Conservation (phyloP, 2,888 invertebrate species). For the Stenoptilia bipunctidactyla region DNA sequence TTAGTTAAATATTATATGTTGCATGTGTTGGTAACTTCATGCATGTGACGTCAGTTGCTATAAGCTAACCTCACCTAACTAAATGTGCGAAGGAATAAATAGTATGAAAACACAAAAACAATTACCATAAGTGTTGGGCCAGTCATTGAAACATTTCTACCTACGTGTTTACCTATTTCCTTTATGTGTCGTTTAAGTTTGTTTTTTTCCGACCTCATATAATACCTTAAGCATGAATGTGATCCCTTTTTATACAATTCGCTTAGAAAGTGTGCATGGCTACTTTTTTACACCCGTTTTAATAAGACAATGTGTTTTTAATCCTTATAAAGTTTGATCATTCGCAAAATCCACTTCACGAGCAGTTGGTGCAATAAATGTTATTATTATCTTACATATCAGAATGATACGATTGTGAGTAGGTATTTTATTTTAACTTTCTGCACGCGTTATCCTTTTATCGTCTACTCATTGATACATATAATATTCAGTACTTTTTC, state of each 20-base stretch:
- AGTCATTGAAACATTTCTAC: conserved; percentile 23
- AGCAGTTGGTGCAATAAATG: conserved; percentile 39
- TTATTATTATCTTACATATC: conserved; percentile 11
- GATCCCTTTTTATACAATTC: conserved; percentile 24
- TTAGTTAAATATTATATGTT: conserved; percentile 16
- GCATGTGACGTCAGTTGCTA: conserved; percentile 19
- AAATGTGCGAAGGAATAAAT: too few species aligned
- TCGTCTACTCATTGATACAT: conserved; percentile 58
- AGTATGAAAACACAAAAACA: conserved; percentile 23
- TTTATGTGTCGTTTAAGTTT: conserved; percentile 33
- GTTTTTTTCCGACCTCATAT: conserved; percentile 52
- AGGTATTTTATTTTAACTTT: conserved; percentile 20
- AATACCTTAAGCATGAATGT: conserved; percentile 52
- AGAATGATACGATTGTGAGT: too few species aligned
- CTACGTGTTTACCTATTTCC: conserved; percentile 32
- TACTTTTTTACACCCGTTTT: conserved; percentile 36
- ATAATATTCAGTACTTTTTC: conserved; percentile 7
- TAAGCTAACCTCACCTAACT: conserved; percentile 22
- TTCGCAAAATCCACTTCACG: conserved; percentile 50
- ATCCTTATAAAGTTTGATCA: conserved; percentile 32
- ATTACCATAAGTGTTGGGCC: conserved; percentile 20
- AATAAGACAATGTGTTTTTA: conserved; percentile 36
- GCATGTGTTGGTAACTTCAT: conserved; percentile 26
- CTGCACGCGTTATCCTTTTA: conserved; percentile 45
- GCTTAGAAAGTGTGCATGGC: conserved; percentile 64